Evolutionary conservation across 2,113 vertebrate genomes (phyloP).

Genomic region (Scytalopus superciliaris): DNA sequence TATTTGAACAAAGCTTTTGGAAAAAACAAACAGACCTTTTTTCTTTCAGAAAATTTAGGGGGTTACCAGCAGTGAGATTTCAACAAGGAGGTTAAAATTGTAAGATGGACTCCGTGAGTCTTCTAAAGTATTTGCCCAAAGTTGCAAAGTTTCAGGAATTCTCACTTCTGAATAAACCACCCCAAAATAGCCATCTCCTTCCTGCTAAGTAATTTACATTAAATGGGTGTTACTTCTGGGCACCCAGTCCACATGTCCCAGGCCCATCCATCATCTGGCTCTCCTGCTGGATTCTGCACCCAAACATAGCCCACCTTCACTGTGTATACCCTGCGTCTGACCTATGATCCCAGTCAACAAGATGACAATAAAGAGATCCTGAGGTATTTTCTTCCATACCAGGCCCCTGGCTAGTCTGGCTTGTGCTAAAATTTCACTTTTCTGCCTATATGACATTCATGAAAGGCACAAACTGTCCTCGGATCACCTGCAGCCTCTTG

Average conservation of each 20-base stretch:
- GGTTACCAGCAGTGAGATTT: background rate
- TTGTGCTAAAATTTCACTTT: background rate
- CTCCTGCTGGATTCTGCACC: background rate
- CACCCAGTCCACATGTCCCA: background rate
- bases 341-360: background rate
- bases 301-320: background rate
- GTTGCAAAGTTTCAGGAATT: background rate
- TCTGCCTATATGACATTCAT: background rate
- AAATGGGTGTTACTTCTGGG: background rate
- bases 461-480: background rate
- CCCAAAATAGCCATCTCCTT: background rate
- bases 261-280: background rate
- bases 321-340: accelerated
- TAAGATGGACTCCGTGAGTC: background rate
- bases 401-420: background rate
- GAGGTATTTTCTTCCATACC: background rate
- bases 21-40: background rate
- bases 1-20: background rate
- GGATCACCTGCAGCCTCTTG: background rate
- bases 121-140: background rate
- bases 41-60: background rate
- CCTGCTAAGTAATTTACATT: background rate
- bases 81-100: background rate
- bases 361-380: background rate
- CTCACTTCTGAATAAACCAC: background rate